Conservation (phyloP, 2,888 invertebrate genomes). For the Philhelius pedissequus region DNA sequence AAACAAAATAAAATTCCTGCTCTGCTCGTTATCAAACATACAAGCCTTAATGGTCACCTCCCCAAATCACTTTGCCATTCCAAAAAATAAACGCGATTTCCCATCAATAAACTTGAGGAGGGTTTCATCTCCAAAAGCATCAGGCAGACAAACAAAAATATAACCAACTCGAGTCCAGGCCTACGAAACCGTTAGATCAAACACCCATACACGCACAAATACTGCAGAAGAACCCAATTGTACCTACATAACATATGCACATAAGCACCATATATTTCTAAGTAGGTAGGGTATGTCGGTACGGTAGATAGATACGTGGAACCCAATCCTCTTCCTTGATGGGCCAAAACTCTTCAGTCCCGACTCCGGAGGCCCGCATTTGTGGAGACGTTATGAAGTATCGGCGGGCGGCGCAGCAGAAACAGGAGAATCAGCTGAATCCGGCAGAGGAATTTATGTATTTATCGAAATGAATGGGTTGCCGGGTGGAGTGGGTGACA, state of each 20-base stretch:
- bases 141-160: slow-evolving; percentile 15
- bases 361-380: slow-evolving; percentile 9
- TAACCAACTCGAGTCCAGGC: background rate
- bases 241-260: slow-evolving; percentile 11
- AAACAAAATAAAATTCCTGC: background rate
- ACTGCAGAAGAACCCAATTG: background rate
- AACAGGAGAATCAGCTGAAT: slow-evolving; percentile 64
- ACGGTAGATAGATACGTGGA: background rate
- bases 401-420: slow-evolving; percentile 66
- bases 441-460: slow-evolving; percentile 65
- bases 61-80: slow-evolving; percentile 21
- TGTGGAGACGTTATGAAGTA: slow-evolving; percentile 64
- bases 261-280: too few species aligned
- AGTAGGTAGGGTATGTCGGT: background rate
- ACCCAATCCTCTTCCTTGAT: slow-evolving; percentile 14
- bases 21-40: background rate
- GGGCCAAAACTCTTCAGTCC: slow-evolving; percentile 21
- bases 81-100: slow-evolving; percentile 16
- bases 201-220: background rate
- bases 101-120: slow-evolving; percentile 49
- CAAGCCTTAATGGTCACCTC: slow-evolving; percentile 5
- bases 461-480: slow-evolving; percentile 56
- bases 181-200: slow-evolving; percentile 1
- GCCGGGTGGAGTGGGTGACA: background rate
- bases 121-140: slow-evolving; percentile 28